Conservation (phyloP, 2,113 vertebrate species). For the Leptocoma aspasia region DNA sequence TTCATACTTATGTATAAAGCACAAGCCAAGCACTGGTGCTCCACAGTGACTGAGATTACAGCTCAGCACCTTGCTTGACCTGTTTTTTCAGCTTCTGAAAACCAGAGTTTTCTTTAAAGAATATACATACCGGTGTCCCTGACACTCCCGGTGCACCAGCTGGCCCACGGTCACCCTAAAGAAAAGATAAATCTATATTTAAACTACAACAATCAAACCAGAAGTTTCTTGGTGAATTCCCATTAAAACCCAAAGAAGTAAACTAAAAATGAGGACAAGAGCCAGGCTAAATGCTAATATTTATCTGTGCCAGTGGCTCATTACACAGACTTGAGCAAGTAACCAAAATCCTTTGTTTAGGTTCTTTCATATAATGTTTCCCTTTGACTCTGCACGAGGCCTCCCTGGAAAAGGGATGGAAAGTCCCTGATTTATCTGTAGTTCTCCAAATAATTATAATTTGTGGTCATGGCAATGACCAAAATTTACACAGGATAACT, state of each 20-base stretch:
- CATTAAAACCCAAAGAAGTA: neutral
- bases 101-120: neutral
- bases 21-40: neutral
- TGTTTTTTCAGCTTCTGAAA: neutral
- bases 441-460: neutral
- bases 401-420: neutral
- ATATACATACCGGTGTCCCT: slow-evolving; percentile 77
- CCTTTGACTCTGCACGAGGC: neutral
- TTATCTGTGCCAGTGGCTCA: neutral
- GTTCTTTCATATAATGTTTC: neutral
- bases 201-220: neutral
- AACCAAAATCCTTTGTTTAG: neutral
- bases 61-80: neutral
- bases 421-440: neutral
- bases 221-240: neutral
- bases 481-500: neutral
- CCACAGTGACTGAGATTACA: neutral
- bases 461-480: neutral
- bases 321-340: neutral
- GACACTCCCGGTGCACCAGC: slow-evolving; percentile 75
- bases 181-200: neutral
- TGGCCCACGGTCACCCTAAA: slow-evolving; percentile 85
- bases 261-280: neutral
- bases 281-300: neutral
- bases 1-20: neutral